phyloP scores from a whole-genome alignment of 2,797 vertebrate species.

The Craterocephalus amniculus region DNA sequence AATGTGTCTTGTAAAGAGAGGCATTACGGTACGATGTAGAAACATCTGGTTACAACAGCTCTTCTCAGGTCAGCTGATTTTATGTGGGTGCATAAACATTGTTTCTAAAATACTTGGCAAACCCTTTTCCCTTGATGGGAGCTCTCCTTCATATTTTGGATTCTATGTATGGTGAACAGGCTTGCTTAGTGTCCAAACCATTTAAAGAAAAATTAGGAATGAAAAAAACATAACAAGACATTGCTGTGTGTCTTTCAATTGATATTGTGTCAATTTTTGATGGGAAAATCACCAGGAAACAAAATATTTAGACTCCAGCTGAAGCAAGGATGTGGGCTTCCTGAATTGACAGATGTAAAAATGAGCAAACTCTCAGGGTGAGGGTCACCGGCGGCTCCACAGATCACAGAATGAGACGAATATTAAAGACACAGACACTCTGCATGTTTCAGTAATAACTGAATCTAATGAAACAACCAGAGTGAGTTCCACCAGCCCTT shows the following conservation, averaged over 20 bases:
- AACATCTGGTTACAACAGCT: conserved; percentile 27
- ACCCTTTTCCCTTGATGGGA: conserved; percentile 17
- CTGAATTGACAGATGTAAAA: conserved; percentile 41
- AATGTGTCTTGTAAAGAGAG: conserved; percentile 47
- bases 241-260: not conserved
- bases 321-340: conserved; percentile 27
- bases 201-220: not conserved
- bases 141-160: not conserved
- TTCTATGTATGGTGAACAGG: conserved; percentile 2
- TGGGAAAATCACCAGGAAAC: not conserved
- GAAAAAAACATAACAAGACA: not conserved
- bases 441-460: conserved; percentile 21
- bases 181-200: not conserved
- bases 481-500: not conserved
- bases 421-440: conserved; percentile 21
- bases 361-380: conserved; percentile 26
- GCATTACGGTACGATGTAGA: conserved; percentile 53
- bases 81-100: conserved; percentile 10
- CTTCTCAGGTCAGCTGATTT: conserved; percentile 17
- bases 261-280: not conserved
- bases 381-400: conserved; percentile 20
- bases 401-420: conserved; percentile 21
- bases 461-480: conserved; percentile 17
- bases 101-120: conserved; percentile 22
- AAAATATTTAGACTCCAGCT: not conserved